A percentile compares a stretch with the other conserved stretches of the same genome.
Evolutionary conservation across 2,113 vertebrate genomes (phyloP).

Genomic region (Catagonus wagneri): DNA sequence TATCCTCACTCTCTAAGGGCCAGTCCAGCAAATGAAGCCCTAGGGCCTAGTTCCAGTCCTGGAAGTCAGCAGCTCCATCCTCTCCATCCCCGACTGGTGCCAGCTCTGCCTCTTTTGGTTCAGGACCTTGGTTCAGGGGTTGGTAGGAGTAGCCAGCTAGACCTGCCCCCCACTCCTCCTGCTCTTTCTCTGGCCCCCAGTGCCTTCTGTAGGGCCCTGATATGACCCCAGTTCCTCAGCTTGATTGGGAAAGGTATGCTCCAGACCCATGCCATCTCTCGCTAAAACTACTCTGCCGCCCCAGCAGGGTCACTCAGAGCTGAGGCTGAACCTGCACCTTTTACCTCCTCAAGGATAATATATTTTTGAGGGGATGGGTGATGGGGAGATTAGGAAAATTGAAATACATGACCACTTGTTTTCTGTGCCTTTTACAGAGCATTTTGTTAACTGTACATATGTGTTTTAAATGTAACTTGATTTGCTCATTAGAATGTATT

Average conservation of each 20-base stretch:
- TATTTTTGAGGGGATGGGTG: not conserved
- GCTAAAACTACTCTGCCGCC: constrained; percentile 72
- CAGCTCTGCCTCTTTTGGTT: constrained; percentile 80
- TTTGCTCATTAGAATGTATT: constrained; percentile 28
- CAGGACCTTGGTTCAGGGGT: constrained; percentile 93
- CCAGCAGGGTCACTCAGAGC: constrained; percentile 50
- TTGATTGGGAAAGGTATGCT: constrained; percentile 92
- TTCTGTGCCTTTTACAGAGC: not conserved
- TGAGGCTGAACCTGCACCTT: not conserved
- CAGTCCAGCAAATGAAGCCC: constrained; percentile 93
- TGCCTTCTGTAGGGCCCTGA: constrained; percentile 84
- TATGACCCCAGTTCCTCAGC: constrained; percentile 90
- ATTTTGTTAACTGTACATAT: not conserved
- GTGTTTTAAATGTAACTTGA: not conserved
- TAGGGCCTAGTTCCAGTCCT: constrained; percentile 93
- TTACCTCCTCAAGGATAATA: not conserved
- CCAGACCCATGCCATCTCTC: constrained; percentile 90
- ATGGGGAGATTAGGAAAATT: not conserved
- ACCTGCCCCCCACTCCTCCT: constrained; percentile 69
- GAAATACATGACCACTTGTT: not conserved
- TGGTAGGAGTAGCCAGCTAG: constrained; percentile 90
- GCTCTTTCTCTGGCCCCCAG: constrained; percentile 81
- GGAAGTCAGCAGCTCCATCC: constrained; percentile 87
- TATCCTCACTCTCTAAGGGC: constrained; percentile 91
- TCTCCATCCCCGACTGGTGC: constrained; percentile 56